Conservation (phyloP, 1,140 invertebrate genomes). For the Hyles euphorbiae region DNA sequence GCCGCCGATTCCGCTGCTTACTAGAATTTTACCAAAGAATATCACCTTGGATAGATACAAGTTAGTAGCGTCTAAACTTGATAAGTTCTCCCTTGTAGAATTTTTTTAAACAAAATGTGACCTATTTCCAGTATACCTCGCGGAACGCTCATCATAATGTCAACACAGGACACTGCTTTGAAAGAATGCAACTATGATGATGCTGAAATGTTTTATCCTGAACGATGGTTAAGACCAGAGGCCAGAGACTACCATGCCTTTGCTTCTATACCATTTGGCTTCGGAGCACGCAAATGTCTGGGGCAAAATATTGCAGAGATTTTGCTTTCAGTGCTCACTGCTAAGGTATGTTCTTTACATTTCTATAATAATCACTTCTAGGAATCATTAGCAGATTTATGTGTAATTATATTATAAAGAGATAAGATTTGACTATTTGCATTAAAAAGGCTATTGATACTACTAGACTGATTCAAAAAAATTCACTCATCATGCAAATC, state of each 20-base stretch:
- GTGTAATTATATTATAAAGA: too few species aligned
- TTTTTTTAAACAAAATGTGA: too few species aligned
- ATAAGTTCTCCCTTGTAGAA: too few species aligned
- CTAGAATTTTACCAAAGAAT: slow-evolving; percentile 79
- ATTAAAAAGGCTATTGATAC: too few species aligned
- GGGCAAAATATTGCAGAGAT: slow-evolving; percentile 78
- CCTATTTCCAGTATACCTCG: slow-evolving; percentile 65
- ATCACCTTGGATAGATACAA: slow-evolving; percentile 81
- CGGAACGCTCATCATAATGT: slow-evolving; percentile 83
- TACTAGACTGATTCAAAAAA: too few species aligned
- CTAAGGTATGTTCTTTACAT: slow-evolving; percentile 63
- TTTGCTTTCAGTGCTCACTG: slow-evolving; percentile 75
- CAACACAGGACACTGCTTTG: slow-evolving; percentile 80
- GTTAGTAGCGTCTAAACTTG: slow-evolving; percentile 53
- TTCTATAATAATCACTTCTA: too few species aligned
- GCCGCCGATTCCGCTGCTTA: slow-evolving; percentile 79
- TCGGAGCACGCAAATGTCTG: slow-evolving; percentile 77
- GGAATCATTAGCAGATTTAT: too few species aligned
- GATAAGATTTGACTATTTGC: too few species aligned
- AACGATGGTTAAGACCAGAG: slow-evolving; percentile 79
- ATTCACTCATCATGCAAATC: too few species aligned
- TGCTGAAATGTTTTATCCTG: slow-evolving; percentile 81
- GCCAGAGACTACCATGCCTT: slow-evolving; percentile 63
- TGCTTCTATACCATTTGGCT: slow-evolving; percentile 78
- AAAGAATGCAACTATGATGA: slow-evolving; percentile 84